Base-by-base conservation (phyloP, 2,113 vertebrate genomes). In the Ornithorhynchus anatinus region DNA sequence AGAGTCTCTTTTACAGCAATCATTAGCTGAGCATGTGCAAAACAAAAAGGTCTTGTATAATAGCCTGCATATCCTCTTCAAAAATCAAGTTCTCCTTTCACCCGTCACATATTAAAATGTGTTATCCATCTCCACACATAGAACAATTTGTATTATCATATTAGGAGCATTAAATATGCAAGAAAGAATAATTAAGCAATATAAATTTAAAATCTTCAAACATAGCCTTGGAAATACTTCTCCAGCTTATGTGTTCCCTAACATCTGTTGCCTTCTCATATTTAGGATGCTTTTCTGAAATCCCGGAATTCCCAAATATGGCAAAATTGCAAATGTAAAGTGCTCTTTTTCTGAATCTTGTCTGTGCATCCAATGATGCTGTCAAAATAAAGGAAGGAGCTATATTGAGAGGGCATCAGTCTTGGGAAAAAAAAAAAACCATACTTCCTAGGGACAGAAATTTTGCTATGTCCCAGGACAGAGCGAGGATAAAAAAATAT, bases 101-200 rank as follows among this genome's bases (percentile, higher is more conserved):
- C n/a, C n/a, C n/a, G 8, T 33, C 50, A 38, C 2, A 1, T 20
- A 23, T 43, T 33, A 12, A 39, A 43, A 60, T 7, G 15, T 53
- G 27, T 23, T 9, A 5, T 5, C 6, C 47, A n/a, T 47, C 65
- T 47, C 33, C 37, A 52, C 17, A 27, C 35, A 0, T 14, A 59
- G 29, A 53, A n/a, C 54, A 64, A 75, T 68, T 69, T 59, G 63
- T 35, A 27, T 47, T 19, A 54, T 61, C 52, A 48, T 61, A 74
- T 66, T 50, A 69, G 67, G 53, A 25, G 63, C 63, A 61, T 68
- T 81, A 78, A 83, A 80, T 80, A 84, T 69, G 79, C 81, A 83
- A 79, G 83, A 66, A 77, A 61, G 61, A 73, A 71, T 60, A 76
- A 80, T 73, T 59, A 80, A 75, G 81, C 73, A 52, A 48, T 81